Evolutionary conservation across 2,113 vertebrate genomes (phyloP).

Genomic region (Salminus brasiliensis): DNA sequence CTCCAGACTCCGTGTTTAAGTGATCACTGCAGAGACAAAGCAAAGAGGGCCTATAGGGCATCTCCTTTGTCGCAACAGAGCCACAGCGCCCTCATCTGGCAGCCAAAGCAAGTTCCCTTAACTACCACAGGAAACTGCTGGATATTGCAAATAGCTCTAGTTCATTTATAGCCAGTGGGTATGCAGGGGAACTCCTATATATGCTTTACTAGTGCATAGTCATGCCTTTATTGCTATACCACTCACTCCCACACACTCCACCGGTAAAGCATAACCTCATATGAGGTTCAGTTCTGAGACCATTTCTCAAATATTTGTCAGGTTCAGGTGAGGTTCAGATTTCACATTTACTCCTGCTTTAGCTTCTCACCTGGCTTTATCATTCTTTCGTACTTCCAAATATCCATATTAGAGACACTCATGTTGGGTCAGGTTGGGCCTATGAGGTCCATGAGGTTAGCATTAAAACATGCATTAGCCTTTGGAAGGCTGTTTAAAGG

Average conservation of each 20-base stretch:
- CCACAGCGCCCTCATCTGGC: slow-evolving; percentile 74
- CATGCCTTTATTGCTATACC: not conserved
- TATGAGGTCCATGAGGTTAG: too few relatives aligned
- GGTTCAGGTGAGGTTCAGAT: not conserved
- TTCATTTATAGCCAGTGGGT: slow-evolving; percentile 8
- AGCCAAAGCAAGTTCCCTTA: not conserved
- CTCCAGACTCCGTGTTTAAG: slow-evolving; percentile 63
- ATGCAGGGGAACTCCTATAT: slow-evolving; percentile 35
- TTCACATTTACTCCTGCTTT: not conserved
- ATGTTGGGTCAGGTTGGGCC: too few relatives aligned
- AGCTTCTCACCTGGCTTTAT: not conserved
- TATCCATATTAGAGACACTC: too few relatives aligned
- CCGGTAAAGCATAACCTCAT: too few relatives aligned
- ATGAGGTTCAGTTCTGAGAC: too few relatives aligned
- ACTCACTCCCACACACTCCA: too few relatives aligned
- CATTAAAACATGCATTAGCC: too few relatives aligned
- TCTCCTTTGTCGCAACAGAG: slow-evolving; percentile 40
- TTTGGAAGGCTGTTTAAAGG: too few relatives aligned
- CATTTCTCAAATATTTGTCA: too few relatives aligned
- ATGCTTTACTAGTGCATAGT: slow-evolving; percentile 47
- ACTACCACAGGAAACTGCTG: not conserved
- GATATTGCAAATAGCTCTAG: not conserved
- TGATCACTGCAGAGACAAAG: slow-evolving; percentile 56
- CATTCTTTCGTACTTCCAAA: too few relatives aligned
- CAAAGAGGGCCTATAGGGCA: slow-evolving; percentile 13